A percentile compares a stretch with the other conserved stretches of the same genome.
phyloP scores from a whole-genome alignment of 1,140 invertebrate species.

The Calosoma granatense region DNA sequence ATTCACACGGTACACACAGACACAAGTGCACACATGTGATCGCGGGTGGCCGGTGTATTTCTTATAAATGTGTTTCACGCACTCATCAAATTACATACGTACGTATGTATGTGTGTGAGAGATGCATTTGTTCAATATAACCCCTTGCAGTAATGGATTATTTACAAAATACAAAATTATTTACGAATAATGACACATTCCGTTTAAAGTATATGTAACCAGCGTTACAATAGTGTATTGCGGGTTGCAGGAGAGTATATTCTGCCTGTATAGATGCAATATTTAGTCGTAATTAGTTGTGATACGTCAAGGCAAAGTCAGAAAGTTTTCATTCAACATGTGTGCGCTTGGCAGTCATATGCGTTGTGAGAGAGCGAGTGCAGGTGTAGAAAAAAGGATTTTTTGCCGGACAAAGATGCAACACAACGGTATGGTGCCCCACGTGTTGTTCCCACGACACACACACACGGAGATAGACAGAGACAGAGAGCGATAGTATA shows the following conservation, averaged over 20 bases:
- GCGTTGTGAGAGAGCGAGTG: not conserved
- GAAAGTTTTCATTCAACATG: conserved; percentile 7
- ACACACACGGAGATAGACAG: too few relatives aligned
- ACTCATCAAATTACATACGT: not conserved
- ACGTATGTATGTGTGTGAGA: too few relatives aligned
- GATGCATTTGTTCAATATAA: too few relatives aligned
- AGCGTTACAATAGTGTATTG: too few relatives aligned
- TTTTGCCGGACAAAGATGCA: not conserved
- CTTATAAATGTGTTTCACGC: not conserved
- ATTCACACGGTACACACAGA: not conserved
- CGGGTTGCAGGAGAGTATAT: too few relatives aligned
- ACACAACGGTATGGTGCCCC: not conserved
- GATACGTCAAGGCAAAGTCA: not conserved
- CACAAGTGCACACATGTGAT: not conserved
- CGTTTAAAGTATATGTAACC: too few relatives aligned
- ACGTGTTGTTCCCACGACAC: conserved; percentile 5
- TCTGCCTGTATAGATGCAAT: too few relatives aligned
- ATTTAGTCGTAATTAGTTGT: not conserved
- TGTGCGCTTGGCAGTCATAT: not conserved
- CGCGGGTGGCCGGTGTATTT: not conserved
- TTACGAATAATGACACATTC: too few relatives aligned
- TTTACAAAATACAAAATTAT: too few relatives aligned
- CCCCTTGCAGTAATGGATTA: too few relatives aligned
- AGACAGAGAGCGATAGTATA: too few relatives aligned
- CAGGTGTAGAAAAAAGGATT: not conserved